Evolutionary conservation across 2,888 invertebrate species (phyloP).

Genomic region (Drosophila nigricruria): DNA sequence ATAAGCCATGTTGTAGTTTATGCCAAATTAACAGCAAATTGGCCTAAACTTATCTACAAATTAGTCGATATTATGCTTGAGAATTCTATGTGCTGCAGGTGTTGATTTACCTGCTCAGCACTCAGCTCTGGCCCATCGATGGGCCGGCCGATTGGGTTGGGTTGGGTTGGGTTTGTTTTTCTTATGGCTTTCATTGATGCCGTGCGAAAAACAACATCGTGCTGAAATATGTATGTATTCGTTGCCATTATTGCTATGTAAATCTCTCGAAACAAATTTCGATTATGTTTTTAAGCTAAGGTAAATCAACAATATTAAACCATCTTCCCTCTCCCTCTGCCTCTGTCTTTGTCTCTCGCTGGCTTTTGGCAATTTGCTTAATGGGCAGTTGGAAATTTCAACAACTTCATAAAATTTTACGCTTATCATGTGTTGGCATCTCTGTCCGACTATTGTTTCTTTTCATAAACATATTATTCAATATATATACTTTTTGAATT

Average conservation of each 20-base stretch:
- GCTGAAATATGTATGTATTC: conserved; percentile 34
- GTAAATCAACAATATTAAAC: conserved; percentile 1
- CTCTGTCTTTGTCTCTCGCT: not conserved
- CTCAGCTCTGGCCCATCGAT: conserved; percentile 56
- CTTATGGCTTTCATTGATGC: conserved; percentile 37
- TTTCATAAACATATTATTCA: conserved; percentile 69
- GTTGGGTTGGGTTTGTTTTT: conserved; percentile 14
- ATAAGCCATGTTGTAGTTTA: conserved; percentile 31
- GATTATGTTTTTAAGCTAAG: conserved; percentile 34
- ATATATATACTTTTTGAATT: conserved; percentile 64
- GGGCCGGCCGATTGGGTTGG: not conserved
- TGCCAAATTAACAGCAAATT: conserved; percentile 21
- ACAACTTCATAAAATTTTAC: conserved; percentile 71
- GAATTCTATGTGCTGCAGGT: conserved; percentile 42
- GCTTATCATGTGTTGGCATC: conserved; percentile 64
- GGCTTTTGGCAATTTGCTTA: conserved; percentile 43
- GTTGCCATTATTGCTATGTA: conserved; percentile 24
- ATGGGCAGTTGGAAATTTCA: conserved; percentile 54
- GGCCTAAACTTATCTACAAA: not conserved
- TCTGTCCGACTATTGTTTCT: conserved; percentile 56
- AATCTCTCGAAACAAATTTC: conserved; percentile 26
- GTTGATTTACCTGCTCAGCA: conserved; percentile 55
- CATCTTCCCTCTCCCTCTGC: not conserved
- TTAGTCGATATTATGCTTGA: not conserved
- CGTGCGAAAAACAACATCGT: conserved; percentile 38